Conservation (phyloP, 2,113 vertebrate genomes). For the Speoplatyrhinus poulsoni region DNA sequence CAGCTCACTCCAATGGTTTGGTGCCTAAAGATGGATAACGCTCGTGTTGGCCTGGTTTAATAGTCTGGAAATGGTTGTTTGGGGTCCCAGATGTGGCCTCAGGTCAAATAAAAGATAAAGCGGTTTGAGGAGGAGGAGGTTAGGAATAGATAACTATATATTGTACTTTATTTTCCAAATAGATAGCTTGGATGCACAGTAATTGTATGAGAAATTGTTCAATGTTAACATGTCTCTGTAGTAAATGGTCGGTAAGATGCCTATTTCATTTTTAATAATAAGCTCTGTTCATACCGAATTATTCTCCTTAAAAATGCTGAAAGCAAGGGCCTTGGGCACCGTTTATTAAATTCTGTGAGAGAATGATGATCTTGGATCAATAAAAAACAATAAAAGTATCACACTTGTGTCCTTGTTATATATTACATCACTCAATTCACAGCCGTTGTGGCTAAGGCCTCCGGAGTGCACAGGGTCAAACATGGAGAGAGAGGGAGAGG, state of each 20-base stretch:
- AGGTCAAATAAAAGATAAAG: background rate
- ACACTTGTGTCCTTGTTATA: background rate
- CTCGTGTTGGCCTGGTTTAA: slow-evolving; percentile 3
- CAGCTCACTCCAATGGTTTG: slow-evolving; percentile 3
- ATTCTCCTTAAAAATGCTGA: too few relatives aligned
- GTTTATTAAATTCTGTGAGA: background rate
- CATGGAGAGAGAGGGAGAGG: background rate
- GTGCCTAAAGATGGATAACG: slow-evolving; percentile 12
- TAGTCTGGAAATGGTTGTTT: slow-evolving; percentile 11
- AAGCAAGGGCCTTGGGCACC: too few relatives aligned
- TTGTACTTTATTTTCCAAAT: background rate
- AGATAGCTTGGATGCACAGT: too few relatives aligned
- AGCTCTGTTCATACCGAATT: too few relatives aligned
- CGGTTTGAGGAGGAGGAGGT: background rate
- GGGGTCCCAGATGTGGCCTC: slow-evolving; percentile 13
- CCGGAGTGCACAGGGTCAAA: background rate
- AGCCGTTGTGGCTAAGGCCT: background rate
- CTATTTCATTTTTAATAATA: too few relatives aligned
- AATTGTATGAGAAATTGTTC: too few relatives aligned
- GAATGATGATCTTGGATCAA: background rate
- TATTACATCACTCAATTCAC: background rate
- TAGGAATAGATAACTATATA: background rate
- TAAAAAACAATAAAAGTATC: background rate
- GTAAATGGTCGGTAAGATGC: too few relatives aligned
- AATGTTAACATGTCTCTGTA: too few relatives aligned